Evolutionary conservation across 2,797 vertebrate genomes (phyloP), one percentile per base, ranked within the genome.

Genomic region (Diplodus sargus): DNA sequence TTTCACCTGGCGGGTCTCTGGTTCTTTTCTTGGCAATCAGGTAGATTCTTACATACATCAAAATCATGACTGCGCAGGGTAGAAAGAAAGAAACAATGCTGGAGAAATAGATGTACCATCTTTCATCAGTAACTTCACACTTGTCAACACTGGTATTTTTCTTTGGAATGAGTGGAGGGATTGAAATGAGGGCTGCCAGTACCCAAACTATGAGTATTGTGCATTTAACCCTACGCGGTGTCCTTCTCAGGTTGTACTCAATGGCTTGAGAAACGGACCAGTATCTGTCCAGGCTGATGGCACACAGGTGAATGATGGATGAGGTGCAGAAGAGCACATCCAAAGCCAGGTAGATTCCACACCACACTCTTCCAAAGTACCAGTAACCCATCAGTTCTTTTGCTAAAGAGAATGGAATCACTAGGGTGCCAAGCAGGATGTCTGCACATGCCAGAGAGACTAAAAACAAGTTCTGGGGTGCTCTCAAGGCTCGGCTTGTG

Each of bases 291-390:
- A 99, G 87, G 92, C 97, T 98, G 91, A 99, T 99, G 87, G 98
- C 97, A 42, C 98, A 99, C 84, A 99, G 94, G 87, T 99, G 98
- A 43, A 97, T 96, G 0, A 99, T 99, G 73, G 98, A 99, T 1
- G 98, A 98, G 10, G 98, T 99, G 93, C 98, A 99, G 89, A 99
- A 99, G 12, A 99, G 95, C 58, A 99, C 98, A 42, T 99, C 98
- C 90, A 99, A 87, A n/a, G 97, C 97, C 89, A 97, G 87, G 94
- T 99, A 97, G 87, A 99, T 97, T 85, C 97, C 97, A 22, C 98
- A 99, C 98, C 98, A 99, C 48, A 96, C 96, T 82, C 94, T 95
- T 23, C 98, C 98, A 0, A 99, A 99, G 91, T 96, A 97, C 98
- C 98, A 99, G 91, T 96, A 97, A 30, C 96, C 97, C 98, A 99